These are phyloP conservation scores for Saxidomus purpurata DNA, from an alignment of 1,140 invertebrate genomes.

Conservation along the genomic window DNA sequence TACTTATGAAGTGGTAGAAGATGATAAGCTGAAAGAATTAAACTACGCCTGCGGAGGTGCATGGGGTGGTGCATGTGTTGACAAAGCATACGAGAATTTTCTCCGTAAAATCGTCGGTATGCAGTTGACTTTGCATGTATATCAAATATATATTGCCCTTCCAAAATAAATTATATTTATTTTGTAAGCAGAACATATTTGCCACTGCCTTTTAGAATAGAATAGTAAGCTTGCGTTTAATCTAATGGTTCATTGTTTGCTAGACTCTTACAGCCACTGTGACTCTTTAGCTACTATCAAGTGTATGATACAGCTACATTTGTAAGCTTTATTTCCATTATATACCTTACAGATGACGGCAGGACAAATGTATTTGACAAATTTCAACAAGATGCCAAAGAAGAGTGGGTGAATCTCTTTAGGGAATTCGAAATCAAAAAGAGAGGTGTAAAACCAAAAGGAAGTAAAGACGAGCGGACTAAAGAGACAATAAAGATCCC, in stretches of 20 bases:
- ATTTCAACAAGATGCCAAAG: not conserved
- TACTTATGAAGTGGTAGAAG: slow-evolving; percentile 29
- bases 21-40: slow-evolving; percentile 22
- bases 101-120: slow-evolving; percentile 30
- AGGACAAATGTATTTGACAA: not conserved
- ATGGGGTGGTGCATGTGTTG: slow-evolving; percentile 38
- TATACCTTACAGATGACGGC: not conserved
- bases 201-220: too few species aligned
- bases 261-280: too few species aligned
- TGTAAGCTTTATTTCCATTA: too few species aligned
- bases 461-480: not conserved
- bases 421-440: slow-evolving; percentile 71
- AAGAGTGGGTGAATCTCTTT: slow-evolving; percentile 27
- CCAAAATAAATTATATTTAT: too few species aligned
- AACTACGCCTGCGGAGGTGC: slow-evolving; percentile 42
- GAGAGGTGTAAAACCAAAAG: slow-evolving; percentile 22
- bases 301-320: too few species aligned
- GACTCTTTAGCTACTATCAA: too few species aligned
- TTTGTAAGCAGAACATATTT: too few species aligned
- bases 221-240: too few species aligned
- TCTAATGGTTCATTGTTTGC: too few species aligned
- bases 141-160: too few species aligned
- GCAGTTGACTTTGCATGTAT: not conserved
- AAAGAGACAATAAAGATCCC: slow-evolving; percentile 65
- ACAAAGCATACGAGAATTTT: slow-evolving; percentile 30